Evolutionary conservation across 2,797 vertebrate species (phyloP).

Genomic region (Semotilus atromaculatus): DNA sequence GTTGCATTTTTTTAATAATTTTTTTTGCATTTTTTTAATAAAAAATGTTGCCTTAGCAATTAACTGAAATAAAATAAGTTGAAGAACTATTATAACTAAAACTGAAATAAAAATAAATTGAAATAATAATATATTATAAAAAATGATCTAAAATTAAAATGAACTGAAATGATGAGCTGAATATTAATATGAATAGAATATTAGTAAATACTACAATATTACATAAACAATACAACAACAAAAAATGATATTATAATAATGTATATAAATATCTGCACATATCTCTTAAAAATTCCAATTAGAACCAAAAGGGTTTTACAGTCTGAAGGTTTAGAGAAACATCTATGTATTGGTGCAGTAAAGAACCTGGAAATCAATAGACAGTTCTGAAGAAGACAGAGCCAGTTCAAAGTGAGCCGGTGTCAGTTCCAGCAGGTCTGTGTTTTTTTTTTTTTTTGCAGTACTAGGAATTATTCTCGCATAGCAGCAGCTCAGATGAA

Average conservation of each 20-base stretch:
- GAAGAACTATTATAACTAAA: neutral
- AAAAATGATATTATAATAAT: neutral
- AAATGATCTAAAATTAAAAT: neutral
- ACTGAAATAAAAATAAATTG: neutral
- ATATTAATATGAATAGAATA: neutral
- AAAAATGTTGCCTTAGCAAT: neutral
- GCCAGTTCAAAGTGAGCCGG: neutral
- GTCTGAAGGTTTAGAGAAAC: neutral
- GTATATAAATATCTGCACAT: neutral
- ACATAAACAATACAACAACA: neutral
- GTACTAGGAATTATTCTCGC: slow-evolving; percentile 5
- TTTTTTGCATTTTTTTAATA: too few species aligned
- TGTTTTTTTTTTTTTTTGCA: neutral
- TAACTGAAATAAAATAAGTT: neutral
- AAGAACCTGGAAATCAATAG: neutral
- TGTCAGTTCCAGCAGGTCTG: neutral
- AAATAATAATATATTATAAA: neutral
- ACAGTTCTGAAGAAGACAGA: neutral
- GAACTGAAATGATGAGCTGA: neutral
- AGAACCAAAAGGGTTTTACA: neutral
- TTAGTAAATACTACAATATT: neutral
- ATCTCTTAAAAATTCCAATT: neutral
- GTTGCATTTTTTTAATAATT: too few species aligned
- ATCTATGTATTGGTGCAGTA: neutral
- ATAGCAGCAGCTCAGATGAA: slow-evolving; percentile 3